Base-by-base conservation (phyloP, 1,140 invertebrate genomes). In the Periplaneta americana region DNA sequence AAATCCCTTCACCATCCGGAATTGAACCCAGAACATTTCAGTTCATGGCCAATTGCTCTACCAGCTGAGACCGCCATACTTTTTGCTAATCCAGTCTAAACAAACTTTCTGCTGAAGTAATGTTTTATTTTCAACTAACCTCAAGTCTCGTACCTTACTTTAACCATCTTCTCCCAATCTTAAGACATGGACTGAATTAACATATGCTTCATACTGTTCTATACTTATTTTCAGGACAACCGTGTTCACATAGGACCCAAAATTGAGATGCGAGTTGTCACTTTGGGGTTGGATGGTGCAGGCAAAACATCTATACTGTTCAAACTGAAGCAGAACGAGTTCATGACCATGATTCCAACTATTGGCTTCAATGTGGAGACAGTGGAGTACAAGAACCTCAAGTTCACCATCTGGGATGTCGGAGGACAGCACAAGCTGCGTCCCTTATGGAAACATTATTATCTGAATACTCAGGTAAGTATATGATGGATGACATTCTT, bases 281-380 rank as follows among this genome's bases (percentile, higher is more conserved):
- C 91, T 22, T 82, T 91, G 22, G 91, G 91, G 28, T 84, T 91
- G 15, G 91, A 91, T 82, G 89, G 89, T 33, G 88, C 90, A 13
- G 92, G 92, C 13, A 93, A 93, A 86, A 93, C 92, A 0, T 92
- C 90, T 82, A 91, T 93, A 80, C 86, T 93, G 11, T 93, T 92
- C 80, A 91, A 92, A 81, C 87, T 93, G 83, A 92, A 93, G 86
- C 88, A 91, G 82, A 89, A 90, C 85, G 91, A 91, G 85, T 91
- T 92, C 80, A 87, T 90, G 39, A 87, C 89, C 33, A 88, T 89
- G 15, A 90, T 90, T 77, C 89, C 91, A 1, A 91, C 91, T 0
- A 91, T 91, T 48, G 91, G 92, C 17, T 92, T 93, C 84, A 92
- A 92, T 84, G 91, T 92, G 0, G 91, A 92, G 84, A 91, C 89